A percentile compares a stretch with the other conserved stretches of the same genome.
These are phyloP conservation scores for Tachycineta bicolor DNA, from an alignment of 2,113 vertebrate genomes.

Conservation along the genomic window DNA sequence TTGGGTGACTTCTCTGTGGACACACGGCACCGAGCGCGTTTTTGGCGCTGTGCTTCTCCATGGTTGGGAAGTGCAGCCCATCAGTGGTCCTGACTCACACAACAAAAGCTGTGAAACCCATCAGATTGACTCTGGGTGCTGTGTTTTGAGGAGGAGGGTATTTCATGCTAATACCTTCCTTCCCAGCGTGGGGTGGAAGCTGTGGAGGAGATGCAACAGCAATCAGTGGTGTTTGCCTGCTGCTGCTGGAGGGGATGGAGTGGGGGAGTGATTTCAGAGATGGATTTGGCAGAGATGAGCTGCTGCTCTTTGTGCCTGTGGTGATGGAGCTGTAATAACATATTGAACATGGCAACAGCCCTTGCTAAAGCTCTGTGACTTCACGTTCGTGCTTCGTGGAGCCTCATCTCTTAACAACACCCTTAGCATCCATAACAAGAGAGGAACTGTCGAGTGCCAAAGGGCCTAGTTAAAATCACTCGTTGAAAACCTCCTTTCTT, in stretches of 20 bases:
- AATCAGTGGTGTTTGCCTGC: background rate
- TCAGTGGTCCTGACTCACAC: background rate
- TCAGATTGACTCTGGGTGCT: background rate
- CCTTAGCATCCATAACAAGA: slow-evolving; percentile 30
- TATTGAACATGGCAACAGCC: slow-evolving; percentile 48
- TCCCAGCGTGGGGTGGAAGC: background rate
- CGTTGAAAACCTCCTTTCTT: slow-evolving; percentile 1
- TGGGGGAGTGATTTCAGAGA: slow-evolving; percentile 29
- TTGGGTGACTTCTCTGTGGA: fast-evolving
- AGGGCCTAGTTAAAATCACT: slow-evolving; percentile 4
- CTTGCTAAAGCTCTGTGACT: slow-evolving; percentile 32
- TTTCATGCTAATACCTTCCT: background rate
- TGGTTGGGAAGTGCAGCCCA: background rate
- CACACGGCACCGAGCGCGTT: fast-evolving
- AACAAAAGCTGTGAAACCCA: background rate
- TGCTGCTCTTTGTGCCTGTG: slow-evolving; percentile 46
- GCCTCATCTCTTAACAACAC: slow-evolving; percentile 38
- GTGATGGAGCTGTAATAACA: slow-evolving; percentile 62
- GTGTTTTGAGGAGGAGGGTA: background rate
- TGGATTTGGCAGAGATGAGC: slow-evolving; percentile 32
- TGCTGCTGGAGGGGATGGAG: slow-evolving; percentile 17
- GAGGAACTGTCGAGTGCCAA: slow-evolving; percentile 11
- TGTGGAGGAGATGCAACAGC: background rate
- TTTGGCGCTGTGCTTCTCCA: background rate
- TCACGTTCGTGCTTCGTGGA: slow-evolving; percentile 1